phyloP scores from a whole-genome alignment of 64 coral and sea anemone genomes.

The Actinia tenebrosa region DNA sequence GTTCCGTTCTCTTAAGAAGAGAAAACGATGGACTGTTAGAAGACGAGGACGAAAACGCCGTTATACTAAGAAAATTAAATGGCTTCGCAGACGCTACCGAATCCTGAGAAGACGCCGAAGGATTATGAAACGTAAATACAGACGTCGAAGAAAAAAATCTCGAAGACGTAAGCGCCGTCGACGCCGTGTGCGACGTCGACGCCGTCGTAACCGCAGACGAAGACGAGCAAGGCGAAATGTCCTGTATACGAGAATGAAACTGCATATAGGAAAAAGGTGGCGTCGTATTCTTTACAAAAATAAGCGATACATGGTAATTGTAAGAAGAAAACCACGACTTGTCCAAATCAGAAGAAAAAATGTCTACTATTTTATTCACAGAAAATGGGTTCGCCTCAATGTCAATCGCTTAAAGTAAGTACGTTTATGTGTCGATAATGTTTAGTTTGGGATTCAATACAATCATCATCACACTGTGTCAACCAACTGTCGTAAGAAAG shows the following conservation, averaged over 20 bases:
- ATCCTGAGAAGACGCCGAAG: not conserved
- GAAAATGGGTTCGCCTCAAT: not conserved
- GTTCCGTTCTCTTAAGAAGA: not conserved
- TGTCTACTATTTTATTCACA: not conserved
- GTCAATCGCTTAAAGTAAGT: not conserved
- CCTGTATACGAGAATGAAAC: not conserved
- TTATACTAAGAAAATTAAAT: not conserved
- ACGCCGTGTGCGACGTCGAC: not conserved
- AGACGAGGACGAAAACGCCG: not conserved
- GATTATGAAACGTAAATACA: not conserved
- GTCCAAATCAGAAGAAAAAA: not conserved
- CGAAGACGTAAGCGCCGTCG: slow-evolving; percentile 27
- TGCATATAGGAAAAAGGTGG: not conserved
- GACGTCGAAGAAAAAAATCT: not conserved
- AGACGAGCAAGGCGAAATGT: not conserved
- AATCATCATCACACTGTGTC: no score
- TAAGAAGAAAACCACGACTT: not conserved
- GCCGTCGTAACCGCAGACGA: not conserved
- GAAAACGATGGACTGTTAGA: not conserved
- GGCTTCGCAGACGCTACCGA: not conserved
- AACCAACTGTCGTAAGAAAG: no score
- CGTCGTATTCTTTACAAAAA: not conserved
- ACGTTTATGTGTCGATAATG: not conserved
- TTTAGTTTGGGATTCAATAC: no score
- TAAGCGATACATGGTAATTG: not conserved